phyloP scores from a whole-genome alignment of 1,140 invertebrate species.

The Brachionus koreanus region DNA sequence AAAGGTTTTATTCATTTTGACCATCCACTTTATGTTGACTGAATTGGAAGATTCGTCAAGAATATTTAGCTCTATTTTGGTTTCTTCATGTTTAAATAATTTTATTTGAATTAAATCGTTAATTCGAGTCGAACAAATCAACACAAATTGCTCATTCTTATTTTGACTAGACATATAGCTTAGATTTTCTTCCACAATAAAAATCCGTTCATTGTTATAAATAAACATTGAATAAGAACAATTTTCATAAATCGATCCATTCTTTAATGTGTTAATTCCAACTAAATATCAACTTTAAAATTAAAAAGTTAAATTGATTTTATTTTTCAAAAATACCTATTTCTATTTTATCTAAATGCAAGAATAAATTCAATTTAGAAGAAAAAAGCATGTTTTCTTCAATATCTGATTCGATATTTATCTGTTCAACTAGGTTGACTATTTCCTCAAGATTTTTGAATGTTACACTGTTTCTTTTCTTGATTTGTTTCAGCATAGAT shows the following conservation, averaged over 20 bases:
- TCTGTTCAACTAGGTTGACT: neutral
- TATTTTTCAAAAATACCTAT: neutral
- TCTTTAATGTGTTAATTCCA: neutral
- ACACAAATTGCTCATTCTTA: conserved; percentile 15
- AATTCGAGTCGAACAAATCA: neutral
- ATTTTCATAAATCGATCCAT: neutral
- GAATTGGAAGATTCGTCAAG: neutral
- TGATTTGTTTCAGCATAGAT: neutral
- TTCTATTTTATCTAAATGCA: neutral
- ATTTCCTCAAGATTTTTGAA: conserved; percentile 16
- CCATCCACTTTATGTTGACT: neutral
- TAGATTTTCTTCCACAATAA: conserved; percentile 14
- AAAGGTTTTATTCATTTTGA: conserved; percentile 1
- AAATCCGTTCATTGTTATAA: conserved; percentile 1
- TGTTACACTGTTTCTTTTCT: neutral
- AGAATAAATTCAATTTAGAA: neutral
- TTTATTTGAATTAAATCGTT: conserved; percentile 11
- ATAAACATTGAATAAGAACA: neutral
- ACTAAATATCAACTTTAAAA: neutral
- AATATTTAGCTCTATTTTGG: neutral
- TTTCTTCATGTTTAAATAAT: neutral
- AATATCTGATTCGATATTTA: neutral
- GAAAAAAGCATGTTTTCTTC: neutral
- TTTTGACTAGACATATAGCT: neutral
- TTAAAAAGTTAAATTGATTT: neutral